A percentile compares a stretch with the other conserved stretches of the same genome.
phyloP scores from a whole-genome alignment of 2,888 invertebrate genomes.

The Mythimna lalbum region DNA sequence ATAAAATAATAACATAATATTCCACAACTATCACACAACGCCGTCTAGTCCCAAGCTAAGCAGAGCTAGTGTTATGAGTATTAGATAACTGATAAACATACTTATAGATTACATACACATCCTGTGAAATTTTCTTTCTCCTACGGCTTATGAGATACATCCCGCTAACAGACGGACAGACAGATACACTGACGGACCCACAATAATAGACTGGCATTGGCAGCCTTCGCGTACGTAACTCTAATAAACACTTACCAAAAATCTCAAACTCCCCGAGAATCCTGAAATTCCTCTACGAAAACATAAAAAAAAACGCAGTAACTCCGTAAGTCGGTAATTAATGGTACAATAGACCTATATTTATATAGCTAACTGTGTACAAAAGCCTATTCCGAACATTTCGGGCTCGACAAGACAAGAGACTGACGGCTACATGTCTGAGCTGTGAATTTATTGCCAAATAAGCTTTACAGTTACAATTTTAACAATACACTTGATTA shows the following conservation, averaged over 20 bases:
- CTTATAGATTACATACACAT: too few relatives aligned
- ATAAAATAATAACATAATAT: too few relatives aligned
- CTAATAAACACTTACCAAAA: conserved; percentile 8
- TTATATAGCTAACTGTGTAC: conserved; percentile 34
- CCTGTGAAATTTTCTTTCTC: too few relatives aligned
- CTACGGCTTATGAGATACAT: too few relatives aligned
- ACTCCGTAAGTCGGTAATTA: conserved; percentile 53
- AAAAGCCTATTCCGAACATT: conserved; percentile 61
- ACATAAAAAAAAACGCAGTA: conserved; percentile 33
- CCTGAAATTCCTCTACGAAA: conserved; percentile 26
- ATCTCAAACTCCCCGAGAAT: conserved; percentile 14
- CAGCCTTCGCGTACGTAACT: too few relatives aligned
- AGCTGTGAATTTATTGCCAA: conserved; percentile 62
- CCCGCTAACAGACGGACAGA: too few relatives aligned
- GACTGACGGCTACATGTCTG: conserved; percentile 63
- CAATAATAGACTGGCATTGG: too few relatives aligned
- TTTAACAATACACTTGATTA: conserved; percentile 63
- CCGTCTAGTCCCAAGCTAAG: too few relatives aligned
- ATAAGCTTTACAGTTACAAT: conserved; percentile 57
- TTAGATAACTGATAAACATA: too few relatives aligned
- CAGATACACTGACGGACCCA: too few relatives aligned
- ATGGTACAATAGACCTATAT: conserved; percentile 41
- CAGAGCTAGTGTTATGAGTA: too few relatives aligned
- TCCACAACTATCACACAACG: too few relatives aligned
- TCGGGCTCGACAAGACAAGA: conserved; percentile 62